Percentiles rank a stretch among this genome's conserved stretches.
phyloP scores from a whole-genome alignment of 2,797 vertebrate genomes.

The Pseudopleuronectes americanus region DNA sequence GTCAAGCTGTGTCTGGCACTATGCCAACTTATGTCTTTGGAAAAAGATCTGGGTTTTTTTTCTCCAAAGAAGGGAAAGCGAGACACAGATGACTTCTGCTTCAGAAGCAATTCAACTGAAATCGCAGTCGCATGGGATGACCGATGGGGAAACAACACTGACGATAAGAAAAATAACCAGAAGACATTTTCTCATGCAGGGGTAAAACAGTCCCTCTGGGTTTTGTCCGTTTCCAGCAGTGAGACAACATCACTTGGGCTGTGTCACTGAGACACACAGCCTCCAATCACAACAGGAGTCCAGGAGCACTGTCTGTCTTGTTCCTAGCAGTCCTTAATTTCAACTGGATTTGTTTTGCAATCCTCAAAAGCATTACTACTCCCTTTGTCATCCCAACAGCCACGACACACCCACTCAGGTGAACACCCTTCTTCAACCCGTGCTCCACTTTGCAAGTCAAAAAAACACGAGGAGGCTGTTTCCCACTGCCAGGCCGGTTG shows the following conservation, averaged over 20 bases:
- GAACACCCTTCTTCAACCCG: not conserved
- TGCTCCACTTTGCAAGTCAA: conserved; percentile 30
- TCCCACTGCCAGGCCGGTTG: conserved; percentile 12
- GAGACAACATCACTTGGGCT: conserved; percentile 20
- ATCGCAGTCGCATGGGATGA: not conserved
- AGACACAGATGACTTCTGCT: conserved; percentile 15
- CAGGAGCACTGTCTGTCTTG: not conserved
- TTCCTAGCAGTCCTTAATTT: not conserved
- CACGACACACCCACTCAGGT: not conserved
- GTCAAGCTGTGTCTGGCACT: not conserved
- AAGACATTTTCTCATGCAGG: conserved; percentile 14
- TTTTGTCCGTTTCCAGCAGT: not conserved
- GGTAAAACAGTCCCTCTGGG: not conserved
- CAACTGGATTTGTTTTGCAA: conserved; percentile 6
- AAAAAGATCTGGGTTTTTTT: conserved; percentile 22
- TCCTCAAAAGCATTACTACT: not conserved
- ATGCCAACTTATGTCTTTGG: conserved; percentile 10
- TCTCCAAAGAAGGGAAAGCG: conserved; percentile 10
- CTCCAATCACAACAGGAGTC: conserved; percentile 22
- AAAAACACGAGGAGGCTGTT: not conserved
- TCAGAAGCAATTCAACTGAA: conserved; percentile 22
- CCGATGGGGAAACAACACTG: conserved; percentile 3
- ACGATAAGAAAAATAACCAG: conserved; percentile 9
- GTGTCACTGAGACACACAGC: conserved; percentile 9
- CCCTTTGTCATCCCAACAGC: conserved; percentile 2